Base-by-base conservation (phyloP, 2,113 vertebrate genomes). In the Marcusenius ussheri region DNA sequence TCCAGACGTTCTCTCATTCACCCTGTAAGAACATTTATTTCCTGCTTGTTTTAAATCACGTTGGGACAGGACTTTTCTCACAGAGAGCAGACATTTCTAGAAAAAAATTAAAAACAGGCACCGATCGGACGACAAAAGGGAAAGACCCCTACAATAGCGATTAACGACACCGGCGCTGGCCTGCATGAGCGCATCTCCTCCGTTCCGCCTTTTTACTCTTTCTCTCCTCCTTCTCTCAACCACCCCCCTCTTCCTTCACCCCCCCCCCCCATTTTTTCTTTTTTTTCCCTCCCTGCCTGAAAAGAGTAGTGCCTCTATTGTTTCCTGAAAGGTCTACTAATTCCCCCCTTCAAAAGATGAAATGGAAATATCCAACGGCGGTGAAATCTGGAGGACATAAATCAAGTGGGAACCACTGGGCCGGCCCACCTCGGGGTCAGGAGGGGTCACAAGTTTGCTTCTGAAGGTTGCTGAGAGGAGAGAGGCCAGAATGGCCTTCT, bases 1-100 rank as follows among this genome's bases (percentile, higher is more conserved):
- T 97, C 97, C 97, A 98, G 97, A 98, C 97, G 91, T 97, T 97
- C 96, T 91, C 97, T 98, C 97, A 97, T 97, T 97, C 97, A 96
- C 97, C 96, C 96, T 97, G 95, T 96, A 95, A 94, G 96, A 96
- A 96, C 96, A 96, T 97, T 97, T 96, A 97, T 95, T 56, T 83
- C 74, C 88, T 56, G 74, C 35, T 45, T 39, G 24, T 50, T 87
- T 47, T 84, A 46, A 84, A 24, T 46, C 39, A 84, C 39, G 19
- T 42, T 11, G 45, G 83, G 9, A n/a, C 15, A 45, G 45, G 19
- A 21, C 3, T 45, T 83, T 83, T 45, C 77, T 83, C 77, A 83
- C 39, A 83, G 35, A 35, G 11, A 53, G 93, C 93, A 92, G 93
- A 70, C 70, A 77, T 77, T 17, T 77, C 24, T 27, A 77, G 58